These are phyloP conservation scores for Porites divaricata DNA, from an alignment of 92 coral and sea anemone genomes.

Conservation along the genomic window DNA sequence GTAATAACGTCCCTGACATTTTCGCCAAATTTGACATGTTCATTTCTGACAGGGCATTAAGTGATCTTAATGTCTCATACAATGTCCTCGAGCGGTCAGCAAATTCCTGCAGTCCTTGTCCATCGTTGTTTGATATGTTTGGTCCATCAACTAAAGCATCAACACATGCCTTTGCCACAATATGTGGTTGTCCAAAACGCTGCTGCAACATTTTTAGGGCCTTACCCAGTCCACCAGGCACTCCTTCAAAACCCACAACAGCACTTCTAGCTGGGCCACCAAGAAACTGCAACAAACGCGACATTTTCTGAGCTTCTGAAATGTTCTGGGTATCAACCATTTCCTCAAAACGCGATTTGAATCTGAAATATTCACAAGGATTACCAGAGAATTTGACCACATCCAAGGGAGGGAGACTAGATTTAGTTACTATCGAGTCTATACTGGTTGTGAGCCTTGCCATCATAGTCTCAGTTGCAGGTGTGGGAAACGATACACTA, in stretches of 20 bases:
- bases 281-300: not conserved
- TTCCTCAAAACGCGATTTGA: slow-evolving; percentile 40
- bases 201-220: no score
- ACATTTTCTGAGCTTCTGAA: slow-evolving; percentile 50
- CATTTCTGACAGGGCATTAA: slow-evolving; percentile 72
- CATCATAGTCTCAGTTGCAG: no score
- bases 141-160: not conserved
- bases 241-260: slow-evolving; percentile 45
- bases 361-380: slow-evolving; percentile 15
- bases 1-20: slow-evolving; percentile 2
- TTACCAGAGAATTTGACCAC: slow-evolving; percentile 60
- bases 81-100: slow-evolving; percentile 60
- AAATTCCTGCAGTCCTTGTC: slow-evolving; percentile 52
- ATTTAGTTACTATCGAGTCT: no score
- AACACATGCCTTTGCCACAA: no score
- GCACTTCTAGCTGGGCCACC: no score
- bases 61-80: no score
- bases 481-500: no score
- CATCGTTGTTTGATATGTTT: slow-evolving; percentile 37
- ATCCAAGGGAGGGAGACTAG: slow-evolving; percentile 43
- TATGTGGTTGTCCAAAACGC: no score
- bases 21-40: slow-evolving; percentile 63
- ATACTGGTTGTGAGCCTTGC: no score
- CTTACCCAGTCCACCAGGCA: not conserved
- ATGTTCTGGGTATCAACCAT: slow-evolving; percentile 57